Conservation (phyloP, 2,888 invertebrate species). For the Lithophane socia region DNA sequence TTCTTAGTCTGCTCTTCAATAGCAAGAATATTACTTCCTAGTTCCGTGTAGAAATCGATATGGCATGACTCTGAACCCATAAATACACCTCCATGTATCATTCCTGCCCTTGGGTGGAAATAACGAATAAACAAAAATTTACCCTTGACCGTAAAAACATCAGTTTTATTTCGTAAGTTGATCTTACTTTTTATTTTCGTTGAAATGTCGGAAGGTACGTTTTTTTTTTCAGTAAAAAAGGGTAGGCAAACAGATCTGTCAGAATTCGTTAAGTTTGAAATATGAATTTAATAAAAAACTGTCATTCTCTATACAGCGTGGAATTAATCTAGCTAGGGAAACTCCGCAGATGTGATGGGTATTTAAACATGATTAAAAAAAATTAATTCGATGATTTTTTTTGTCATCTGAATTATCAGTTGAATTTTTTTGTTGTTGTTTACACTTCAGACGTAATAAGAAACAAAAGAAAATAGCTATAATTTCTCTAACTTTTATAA, state of each 20-base stretch:
- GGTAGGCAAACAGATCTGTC: not conserved
- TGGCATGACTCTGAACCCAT: conserved; percentile 44
- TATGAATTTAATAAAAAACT: not conserved
- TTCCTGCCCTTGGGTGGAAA: conserved; percentile 10
- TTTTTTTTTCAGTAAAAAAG: not conserved
- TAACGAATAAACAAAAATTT: not conserved
- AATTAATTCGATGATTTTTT: too few species aligned
- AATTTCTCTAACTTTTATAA: too few species aligned
- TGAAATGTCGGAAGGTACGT: not conserved
- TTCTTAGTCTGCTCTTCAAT: not conserved
- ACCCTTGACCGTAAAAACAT: conserved; percentile 35
- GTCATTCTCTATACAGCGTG: not conserved
- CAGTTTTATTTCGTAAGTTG: not conserved
- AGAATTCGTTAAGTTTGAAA: conserved; percentile 11
- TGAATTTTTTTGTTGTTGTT: too few species aligned
- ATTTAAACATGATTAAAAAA: too few species aligned
- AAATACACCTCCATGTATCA: conserved; percentile 23
- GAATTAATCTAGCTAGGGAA: too few species aligned
- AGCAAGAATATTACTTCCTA: not conserved
- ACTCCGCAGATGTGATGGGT: too few species aligned
- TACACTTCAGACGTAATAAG: too few species aligned
- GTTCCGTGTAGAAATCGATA: conserved; percentile 40
- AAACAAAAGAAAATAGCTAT: too few species aligned
- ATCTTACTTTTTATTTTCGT: conserved; percentile 3
- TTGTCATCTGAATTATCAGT: too few species aligned